These are phyloP conservation scores for Peromyscus eremicus DNA, from an alignment of 2,797 vertebrate species.

Conservation along the genomic window DNA sequence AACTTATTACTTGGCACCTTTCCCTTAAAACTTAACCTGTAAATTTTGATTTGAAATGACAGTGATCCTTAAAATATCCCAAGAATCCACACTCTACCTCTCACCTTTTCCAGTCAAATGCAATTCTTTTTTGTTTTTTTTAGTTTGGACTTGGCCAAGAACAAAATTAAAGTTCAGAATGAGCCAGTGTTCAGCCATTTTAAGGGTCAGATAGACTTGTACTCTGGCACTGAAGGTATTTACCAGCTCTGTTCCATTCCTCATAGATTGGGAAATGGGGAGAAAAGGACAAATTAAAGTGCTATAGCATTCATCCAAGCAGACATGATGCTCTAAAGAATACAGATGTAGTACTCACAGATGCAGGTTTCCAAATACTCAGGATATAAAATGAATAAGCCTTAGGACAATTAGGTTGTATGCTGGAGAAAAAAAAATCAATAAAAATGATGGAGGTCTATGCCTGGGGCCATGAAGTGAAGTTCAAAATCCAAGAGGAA, in stretches of 20 bases:
- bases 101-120: constrained; percentile 57
- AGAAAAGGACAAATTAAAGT: constrained; percentile 2
- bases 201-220: background rate
- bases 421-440: background rate
- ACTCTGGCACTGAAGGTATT: constrained; percentile 25
- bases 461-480: background rate
- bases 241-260: background rate
- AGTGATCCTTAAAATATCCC: constrained; percentile 72
- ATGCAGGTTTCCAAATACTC: constrained; percentile 14
- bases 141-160: constrained; percentile 61
- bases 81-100: constrained; percentile 48
- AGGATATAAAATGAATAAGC: background rate
- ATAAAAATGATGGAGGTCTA: background rate
- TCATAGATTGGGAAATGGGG: too few species aligned
- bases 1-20: constrained; percentile 59
- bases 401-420: background rate
- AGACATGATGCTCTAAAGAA: constrained; percentile 2
- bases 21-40: constrained; percentile 27
- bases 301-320: background rate
- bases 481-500: background rate
- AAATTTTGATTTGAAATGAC: constrained; percentile 68
- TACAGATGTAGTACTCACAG: background rate
- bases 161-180: constrained; percentile 64
- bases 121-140: background rate
- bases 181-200: constrained; percentile 40